Evolutionary conservation across 2,888 invertebrate species (phyloP).

Genomic region (Carpatolechia fugitivella): DNA sequence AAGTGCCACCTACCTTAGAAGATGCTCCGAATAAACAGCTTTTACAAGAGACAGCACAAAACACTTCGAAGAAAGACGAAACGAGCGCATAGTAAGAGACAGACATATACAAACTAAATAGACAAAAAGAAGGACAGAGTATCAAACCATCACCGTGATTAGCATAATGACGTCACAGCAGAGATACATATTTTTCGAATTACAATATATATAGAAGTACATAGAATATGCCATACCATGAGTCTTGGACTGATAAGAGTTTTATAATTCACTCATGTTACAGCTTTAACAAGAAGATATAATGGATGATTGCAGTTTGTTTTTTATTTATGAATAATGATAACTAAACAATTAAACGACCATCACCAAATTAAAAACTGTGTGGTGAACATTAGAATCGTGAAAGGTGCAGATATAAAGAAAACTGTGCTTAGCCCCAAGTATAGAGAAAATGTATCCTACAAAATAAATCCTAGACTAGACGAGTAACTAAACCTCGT

Average conservation of each 20-base stretch:
- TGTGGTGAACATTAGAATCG: constrained; percentile 46
- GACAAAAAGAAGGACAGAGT: constrained; percentile 50
- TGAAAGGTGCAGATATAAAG: constrained; percentile 59
- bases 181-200: constrained; percentile 11
- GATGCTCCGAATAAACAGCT: constrained; percentile 39
- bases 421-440: constrained; percentile 58
- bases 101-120: constrained; percentile 30
- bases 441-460: constrained; percentile 40
- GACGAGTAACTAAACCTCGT: constrained; percentile 21
- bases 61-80: constrained; percentile 27
- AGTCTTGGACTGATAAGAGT: neutral
- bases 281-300: neutral
- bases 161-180: constrained; percentile 39
- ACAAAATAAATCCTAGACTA: constrained; percentile 33
- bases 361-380: constrained; percentile 49
- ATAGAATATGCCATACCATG: constrained; percentile 5
- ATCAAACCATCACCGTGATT: constrained; percentile 77
- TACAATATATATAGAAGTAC: constrained; percentile 20
- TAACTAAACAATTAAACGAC: constrained; percentile 34
- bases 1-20: constrained; percentile 63
- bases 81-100: constrained; percentile 25
- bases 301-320: neutral
- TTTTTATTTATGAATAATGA: constrained; percentile 12
- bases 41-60: constrained; percentile 36
- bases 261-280: constrained; percentile 6